Evolutionary conservation across 2,888 invertebrate genomes (phyloP).

Genomic region (Capitulum mitella): DNA sequence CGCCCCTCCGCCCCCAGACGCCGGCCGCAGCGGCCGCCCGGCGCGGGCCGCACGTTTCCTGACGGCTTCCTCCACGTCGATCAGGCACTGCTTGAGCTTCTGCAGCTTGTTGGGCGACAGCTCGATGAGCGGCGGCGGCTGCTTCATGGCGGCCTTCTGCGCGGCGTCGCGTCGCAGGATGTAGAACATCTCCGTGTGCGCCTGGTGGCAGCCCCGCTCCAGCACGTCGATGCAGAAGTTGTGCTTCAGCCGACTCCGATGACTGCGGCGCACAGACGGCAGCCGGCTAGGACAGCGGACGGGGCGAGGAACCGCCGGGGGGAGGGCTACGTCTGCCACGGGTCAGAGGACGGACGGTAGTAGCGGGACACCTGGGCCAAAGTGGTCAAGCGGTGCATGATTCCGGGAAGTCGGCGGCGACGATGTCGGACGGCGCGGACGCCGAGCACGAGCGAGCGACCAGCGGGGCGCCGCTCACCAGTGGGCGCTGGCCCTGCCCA

Average conservation of each 20-base stretch:
- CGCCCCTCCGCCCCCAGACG: background rate
- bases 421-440: too few relatives aligned
- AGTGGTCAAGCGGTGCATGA: too few relatives aligned
- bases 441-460: too few relatives aligned
- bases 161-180: background rate
- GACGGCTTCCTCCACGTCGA: conserved; percentile 2
- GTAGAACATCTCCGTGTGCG: background rate
- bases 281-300: too few relatives aligned
- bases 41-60: background rate
- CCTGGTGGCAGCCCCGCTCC: conserved; percentile 5
- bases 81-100: conserved; percentile 5
- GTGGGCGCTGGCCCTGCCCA: background rate
- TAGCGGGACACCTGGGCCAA: background rate
- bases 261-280: too few relatives aligned
- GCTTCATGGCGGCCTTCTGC: background rate
- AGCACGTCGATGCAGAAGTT: conserved; percentile 16
- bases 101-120: background rate
- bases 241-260: background rate
- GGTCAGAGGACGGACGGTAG: background rate
- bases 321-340: background rate
- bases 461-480: background rate
- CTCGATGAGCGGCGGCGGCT: background rate
- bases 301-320: too few relatives aligned
- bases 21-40: too few relatives aligned
- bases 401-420: too few relatives aligned